These are phyloP conservation scores for Stenodema calcarata DNA, from an alignment of 2,888 invertebrate genomes.

Conservation along the genomic window DNA sequence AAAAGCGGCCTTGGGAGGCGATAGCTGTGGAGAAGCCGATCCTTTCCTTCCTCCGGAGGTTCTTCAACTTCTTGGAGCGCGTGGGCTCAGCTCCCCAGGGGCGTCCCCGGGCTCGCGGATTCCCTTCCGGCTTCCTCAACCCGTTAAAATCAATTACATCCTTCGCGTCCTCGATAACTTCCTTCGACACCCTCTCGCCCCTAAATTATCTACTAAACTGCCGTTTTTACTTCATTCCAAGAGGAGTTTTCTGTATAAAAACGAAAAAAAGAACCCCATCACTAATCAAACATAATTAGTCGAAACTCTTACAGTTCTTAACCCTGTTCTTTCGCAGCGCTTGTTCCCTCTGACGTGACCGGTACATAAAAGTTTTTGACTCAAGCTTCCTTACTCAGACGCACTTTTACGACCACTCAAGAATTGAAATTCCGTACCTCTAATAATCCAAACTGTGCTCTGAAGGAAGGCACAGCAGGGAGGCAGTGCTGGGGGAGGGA, in stretches of 20 bases:
- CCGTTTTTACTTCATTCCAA: not conserved
- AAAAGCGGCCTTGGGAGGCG: not conserved
- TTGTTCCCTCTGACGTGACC: not conserved
- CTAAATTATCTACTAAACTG: not conserved
- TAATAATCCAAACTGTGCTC: not conserved
- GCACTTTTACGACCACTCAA: not conserved
- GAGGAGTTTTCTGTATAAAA: not conserved
- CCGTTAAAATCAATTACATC: conserved; percentile 29
- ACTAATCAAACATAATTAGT: not conserved
- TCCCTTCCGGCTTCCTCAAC: conserved; percentile 24
- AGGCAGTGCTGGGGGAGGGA: no score
- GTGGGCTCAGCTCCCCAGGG: not conserved
- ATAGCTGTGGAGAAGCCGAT: not conserved
- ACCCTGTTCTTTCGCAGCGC: not conserved
- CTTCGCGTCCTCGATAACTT: not conserved
- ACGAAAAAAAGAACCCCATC: not conserved
- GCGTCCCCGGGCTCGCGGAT: not conserved
- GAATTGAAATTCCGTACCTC: not conserved
- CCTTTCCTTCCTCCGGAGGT: not conserved
- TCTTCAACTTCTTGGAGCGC: not conserved
- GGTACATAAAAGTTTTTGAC: not conserved
- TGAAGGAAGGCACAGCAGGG: no score
- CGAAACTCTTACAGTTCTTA: not conserved
- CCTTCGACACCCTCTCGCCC: not conserved
- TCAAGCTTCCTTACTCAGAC: not conserved